These are phyloP conservation scores for Uria aalge DNA, from an alignment of 2,113 vertebrate species.

Conservation along the genomic window DNA sequence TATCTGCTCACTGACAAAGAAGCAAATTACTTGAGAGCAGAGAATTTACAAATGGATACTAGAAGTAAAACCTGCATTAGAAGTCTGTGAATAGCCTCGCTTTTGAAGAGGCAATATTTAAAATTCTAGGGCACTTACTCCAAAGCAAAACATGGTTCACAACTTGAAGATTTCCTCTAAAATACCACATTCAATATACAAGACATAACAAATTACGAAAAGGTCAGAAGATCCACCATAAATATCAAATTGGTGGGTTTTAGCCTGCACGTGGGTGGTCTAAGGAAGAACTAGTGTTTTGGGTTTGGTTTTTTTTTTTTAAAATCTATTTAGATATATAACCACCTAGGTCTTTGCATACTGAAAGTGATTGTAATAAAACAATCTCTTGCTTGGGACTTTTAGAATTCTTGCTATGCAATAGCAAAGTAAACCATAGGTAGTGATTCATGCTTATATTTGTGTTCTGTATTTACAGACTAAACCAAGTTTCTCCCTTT, in stretches of 20 bases:
- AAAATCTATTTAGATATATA: background rate
- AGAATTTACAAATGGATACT: background rate
- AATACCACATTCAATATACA: background rate
- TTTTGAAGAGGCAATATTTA: background rate
- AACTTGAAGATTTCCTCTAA: background rate
- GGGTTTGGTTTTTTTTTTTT: background rate
- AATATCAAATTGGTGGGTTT: background rate
- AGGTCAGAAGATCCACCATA: background rate
- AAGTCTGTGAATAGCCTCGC: background rate
- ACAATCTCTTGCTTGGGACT: background rate
- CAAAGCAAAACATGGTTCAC: background rate
- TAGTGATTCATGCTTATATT: background rate
- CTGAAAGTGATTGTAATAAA: background rate
- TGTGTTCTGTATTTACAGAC: background rate
- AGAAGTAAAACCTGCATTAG: background rate
- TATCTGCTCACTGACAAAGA: background rate
- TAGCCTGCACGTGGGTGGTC: background rate
- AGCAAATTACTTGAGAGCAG: background rate
- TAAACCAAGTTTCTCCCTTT: constrained; percentile 26
- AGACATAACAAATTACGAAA: background rate
- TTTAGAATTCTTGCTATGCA: background rate
- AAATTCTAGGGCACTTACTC: background rate
- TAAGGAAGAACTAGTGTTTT: background rate
- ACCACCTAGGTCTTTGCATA: background rate
- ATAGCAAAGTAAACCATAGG: background rate